These are phyloP conservation scores for Marmota flaviventris DNA, from an alignment of 2,113 vertebrate species.

Conservation along the genomic window DNA sequence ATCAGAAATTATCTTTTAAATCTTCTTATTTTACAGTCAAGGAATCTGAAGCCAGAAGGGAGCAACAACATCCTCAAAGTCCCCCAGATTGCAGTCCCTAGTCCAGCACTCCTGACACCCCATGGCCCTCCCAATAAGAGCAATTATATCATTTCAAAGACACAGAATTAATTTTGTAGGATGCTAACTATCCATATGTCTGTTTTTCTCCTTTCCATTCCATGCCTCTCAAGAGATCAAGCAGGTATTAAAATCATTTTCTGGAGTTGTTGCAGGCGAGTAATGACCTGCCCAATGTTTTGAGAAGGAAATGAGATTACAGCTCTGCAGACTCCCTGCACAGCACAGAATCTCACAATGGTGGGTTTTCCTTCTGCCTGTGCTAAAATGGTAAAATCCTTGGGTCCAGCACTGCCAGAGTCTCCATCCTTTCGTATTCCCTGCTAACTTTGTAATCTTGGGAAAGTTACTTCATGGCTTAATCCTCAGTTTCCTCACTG, in stretches of 20 bases:
- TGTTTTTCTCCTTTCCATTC: background rate
- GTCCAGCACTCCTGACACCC: background rate
- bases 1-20: background rate
- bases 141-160: background rate
- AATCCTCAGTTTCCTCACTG: background rate
- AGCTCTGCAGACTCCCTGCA: too few species aligned
- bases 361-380: rapidly evolving
- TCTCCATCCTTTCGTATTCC: background rate
- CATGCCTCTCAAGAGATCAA: background rate
- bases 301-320: background rate
- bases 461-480: background rate
- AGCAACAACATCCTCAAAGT: background rate
- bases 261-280: background rate
- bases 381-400: background rate
- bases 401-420: background rate
- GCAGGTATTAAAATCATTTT: background rate
- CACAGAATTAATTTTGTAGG: background rate
- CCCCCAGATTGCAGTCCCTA: background rate
- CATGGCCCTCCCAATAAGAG: background rate
- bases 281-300: background rate
- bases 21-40: background rate
- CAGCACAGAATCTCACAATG: background rate
- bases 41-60: background rate
- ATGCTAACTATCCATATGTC: background rate
- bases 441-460: background rate